Percentiles rank a stretch among this genome's conserved stretches.
These are phyloP conservation scores for Tupaia tana DNA, from an alignment of 2,113 vertebrate genomes.

Conservation along the genomic window DNA sequence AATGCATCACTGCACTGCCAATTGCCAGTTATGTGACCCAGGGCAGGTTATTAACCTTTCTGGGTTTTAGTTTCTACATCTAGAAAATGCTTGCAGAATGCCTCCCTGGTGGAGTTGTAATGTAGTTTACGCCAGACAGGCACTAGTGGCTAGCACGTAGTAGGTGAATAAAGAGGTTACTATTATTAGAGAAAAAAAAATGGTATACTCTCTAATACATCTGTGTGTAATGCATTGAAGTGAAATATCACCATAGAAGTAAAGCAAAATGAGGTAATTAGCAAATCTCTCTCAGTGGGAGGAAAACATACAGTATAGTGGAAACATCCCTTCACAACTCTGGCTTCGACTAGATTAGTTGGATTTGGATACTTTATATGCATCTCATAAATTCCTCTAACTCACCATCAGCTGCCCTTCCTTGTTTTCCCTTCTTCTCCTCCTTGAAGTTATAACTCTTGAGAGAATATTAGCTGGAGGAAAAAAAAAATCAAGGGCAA, in stretches of 20 bases:
- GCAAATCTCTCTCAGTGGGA: background rate
- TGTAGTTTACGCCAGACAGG: background rate
- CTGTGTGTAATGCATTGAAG: background rate
- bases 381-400: background rate
- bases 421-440: background rate
- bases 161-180: background rate
- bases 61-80: background rate
- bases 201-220: background rate
- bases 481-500: background rate
- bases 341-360: background rate
- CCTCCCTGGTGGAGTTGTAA: no score
- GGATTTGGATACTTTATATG: background rate
- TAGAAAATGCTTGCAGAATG: background rate
- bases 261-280: conserved; percentile 20
- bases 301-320: background rate
- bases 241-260: background rate
- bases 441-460: background rate
- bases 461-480: background rate
- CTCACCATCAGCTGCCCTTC: background rate
- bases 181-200: background rate
- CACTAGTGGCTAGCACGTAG: background rate
- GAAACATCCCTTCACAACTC: background rate
- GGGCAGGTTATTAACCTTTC: background rate
- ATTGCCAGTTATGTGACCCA: background rate
- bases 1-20: fast-evolving